Evolutionary conservation across 2,888 invertebrate species (phyloP).

Genomic region (Pandemis corylana): DNA sequence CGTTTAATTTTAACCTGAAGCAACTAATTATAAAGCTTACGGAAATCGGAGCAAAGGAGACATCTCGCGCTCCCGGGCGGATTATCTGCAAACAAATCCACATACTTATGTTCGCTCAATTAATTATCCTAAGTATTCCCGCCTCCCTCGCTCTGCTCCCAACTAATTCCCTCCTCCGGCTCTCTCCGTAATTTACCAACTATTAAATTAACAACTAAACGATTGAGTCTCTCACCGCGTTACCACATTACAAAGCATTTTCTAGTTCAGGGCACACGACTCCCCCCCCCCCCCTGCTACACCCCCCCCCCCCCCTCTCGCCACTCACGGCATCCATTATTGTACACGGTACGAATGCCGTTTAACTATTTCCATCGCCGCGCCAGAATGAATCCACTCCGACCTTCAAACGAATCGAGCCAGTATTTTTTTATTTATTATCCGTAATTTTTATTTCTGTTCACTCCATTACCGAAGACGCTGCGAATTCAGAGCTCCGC

Average conservation of each 20-base stretch:
- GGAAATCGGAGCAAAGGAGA: neutral
- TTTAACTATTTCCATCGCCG: constrained; percentile 4
- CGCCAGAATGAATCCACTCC: neutral
- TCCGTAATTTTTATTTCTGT: constrained; percentile 9
- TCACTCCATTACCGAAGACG: constrained; percentile 19
- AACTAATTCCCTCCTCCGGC: constrained; percentile 11
- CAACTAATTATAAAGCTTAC: neutral
- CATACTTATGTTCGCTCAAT: constrained; percentile 11
- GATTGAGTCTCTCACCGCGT: constrained; percentile 26
- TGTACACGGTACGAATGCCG: constrained; percentile 3
- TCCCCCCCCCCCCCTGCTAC: neutral
- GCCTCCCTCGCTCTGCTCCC: neutral
- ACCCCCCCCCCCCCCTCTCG: neutral
- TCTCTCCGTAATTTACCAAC: constrained; percentile 7
- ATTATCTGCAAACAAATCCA: constrained; percentile 5
- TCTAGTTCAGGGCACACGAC: constrained; percentile 26
- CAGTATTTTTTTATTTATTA: constrained; percentile 16
- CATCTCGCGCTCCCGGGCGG: neutral
- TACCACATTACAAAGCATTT: constrained; percentile 32
- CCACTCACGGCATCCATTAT: constrained; percentile 10
- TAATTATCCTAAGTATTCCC: constrained; percentile 19
- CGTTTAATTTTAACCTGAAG: neutral
- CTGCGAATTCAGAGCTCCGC: neutral
- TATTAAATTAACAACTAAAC: constrained; percentile 26
- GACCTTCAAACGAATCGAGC: neutral